These are phyloP conservation scores for Sarcophaga peregrina DNA, from an alignment of 1,140 invertebrate genomes.

Conservation along the genomic window DNA sequence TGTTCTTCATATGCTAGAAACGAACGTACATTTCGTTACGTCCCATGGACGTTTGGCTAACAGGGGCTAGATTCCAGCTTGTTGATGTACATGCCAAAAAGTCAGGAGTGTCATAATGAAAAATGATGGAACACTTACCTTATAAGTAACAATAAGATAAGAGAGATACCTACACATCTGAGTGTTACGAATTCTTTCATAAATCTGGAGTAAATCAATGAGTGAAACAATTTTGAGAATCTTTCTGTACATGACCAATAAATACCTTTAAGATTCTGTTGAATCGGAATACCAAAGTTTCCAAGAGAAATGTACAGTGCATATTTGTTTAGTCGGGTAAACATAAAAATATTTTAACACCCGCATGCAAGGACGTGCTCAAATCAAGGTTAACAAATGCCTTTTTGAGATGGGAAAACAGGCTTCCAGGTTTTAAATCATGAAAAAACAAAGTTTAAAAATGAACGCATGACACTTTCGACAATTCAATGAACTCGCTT, in stretches of 20 bases:
- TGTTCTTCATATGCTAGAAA: too few relatives aligned
- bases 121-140: too few relatives aligned
- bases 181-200: too few relatives aligned
- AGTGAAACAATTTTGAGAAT: too few relatives aligned
- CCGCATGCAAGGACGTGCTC: constrained; percentile 32
- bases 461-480: constrained; percentile 38
- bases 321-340: background rate
- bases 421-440: background rate
- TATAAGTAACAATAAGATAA: too few relatives aligned
- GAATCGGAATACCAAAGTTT: background rate
- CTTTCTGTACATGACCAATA: background rate
- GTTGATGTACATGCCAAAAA: too few relatives aligned
- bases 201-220: too few relatives aligned
- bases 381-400: constrained; percentile 24
- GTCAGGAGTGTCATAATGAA: too few relatives aligned
- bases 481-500: constrained; percentile 32
- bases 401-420: background rate
- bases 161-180: too few relatives aligned
- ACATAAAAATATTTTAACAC: constrained; percentile 24
- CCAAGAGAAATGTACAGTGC: background rate
- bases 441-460: background rate
- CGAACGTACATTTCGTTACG: too few relatives aligned
- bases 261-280: background rate
- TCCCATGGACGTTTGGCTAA: too few relatives aligned
- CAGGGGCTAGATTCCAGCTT: too few relatives aligned